Conservation (phyloP, 2,888 invertebrate genomes). For the Drosophila siamana region DNA sequence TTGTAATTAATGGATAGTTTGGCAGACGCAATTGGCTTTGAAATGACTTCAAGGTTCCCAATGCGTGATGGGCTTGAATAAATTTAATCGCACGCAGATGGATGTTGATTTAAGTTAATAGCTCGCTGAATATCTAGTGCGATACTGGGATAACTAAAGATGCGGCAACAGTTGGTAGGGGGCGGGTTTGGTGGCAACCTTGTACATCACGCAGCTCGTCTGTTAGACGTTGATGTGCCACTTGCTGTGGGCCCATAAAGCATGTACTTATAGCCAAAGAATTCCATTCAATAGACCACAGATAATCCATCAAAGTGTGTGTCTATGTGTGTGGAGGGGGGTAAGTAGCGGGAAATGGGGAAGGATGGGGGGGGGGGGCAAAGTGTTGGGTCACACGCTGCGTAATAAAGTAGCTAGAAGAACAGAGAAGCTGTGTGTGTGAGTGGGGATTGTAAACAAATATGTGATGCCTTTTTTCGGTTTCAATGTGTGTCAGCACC, state of each 20-base stretch:
- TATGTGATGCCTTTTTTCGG: constrained; percentile 40
- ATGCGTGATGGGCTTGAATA: background rate
- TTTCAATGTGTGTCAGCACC: constrained; percentile 63
- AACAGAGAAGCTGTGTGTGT: constrained; percentile 29
- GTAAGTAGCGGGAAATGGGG: background rate
- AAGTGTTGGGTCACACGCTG: constrained; percentile 35
- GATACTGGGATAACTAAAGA: background rate
- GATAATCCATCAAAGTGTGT: constrained; percentile 61
- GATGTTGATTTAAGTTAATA: background rate
- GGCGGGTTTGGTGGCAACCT: constrained; percentile 12
- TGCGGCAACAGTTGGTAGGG: background rate
- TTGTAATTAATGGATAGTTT: constrained; percentile 18
- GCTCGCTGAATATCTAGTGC: background rate
- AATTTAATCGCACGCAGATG: background rate
- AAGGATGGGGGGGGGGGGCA: background rate
- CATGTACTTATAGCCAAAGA: constrained; percentile 40
- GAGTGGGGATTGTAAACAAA: constrained; percentile 57
- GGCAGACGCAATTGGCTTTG: constrained; percentile 6
- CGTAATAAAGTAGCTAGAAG: constrained; percentile 46
- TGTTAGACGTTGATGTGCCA: constrained; percentile 7
- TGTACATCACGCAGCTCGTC: constrained; percentile 14
- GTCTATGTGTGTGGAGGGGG: too few species aligned
- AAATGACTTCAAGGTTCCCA: constrained; percentile 31
- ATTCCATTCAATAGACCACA: constrained; percentile 42
- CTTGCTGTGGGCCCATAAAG: constrained; percentile 41